Evolutionary conservation across 2,888 invertebrate genomes (phyloP).

Genomic region (Leptinotarsa juncta): DNA sequence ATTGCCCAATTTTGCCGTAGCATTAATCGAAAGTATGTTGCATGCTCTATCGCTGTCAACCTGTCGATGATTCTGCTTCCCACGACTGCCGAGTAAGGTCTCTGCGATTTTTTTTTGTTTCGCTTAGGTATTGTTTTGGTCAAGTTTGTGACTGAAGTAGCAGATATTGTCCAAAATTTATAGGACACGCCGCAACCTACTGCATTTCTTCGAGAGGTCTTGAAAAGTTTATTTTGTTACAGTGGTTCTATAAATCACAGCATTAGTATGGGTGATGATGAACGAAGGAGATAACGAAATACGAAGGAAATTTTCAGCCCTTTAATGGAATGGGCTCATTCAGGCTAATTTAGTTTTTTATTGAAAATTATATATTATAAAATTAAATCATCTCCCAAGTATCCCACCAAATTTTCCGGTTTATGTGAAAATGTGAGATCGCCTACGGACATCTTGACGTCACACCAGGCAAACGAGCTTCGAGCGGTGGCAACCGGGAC

Average conservation of each 20-base stretch:
- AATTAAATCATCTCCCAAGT: too few species aligned
- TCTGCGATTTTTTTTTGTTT: constrained; percentile 1
- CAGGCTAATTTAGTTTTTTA: too few species aligned
- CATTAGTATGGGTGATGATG: constrained; percentile 38
- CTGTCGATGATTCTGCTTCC: constrained; percentile 20
- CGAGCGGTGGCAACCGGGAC: too few species aligned
- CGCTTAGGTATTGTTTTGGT: constrained; percentile 11
- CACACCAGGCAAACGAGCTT: too few species aligned
- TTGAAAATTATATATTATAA: too few species aligned
- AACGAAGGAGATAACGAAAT: constrained; percentile 25
- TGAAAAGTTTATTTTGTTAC: constrained; percentile 38
- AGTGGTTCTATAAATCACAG: constrained; percentile 33
- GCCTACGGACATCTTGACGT: too few species aligned
- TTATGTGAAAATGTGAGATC: too few species aligned
- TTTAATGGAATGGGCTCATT: background rate
- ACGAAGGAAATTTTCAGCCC: constrained; percentile 16
- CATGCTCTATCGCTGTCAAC: constrained; percentile 1
- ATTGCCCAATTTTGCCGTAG: background rate
- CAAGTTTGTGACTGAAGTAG: constrained; percentile 25
- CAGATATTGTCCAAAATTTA: constrained; percentile 37
- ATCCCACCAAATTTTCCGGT: too few species aligned
- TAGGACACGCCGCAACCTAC: constrained; percentile 25
- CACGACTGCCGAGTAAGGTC: constrained; percentile 19
- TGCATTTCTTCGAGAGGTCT: constrained; percentile 33
- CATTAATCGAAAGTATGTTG: constrained; percentile 2